A percentile compares a stretch with the other conserved stretches of the same genome.
Conservation (phyloP, 2,888 invertebrate species). For the Hylaea fasciaria region DNA sequence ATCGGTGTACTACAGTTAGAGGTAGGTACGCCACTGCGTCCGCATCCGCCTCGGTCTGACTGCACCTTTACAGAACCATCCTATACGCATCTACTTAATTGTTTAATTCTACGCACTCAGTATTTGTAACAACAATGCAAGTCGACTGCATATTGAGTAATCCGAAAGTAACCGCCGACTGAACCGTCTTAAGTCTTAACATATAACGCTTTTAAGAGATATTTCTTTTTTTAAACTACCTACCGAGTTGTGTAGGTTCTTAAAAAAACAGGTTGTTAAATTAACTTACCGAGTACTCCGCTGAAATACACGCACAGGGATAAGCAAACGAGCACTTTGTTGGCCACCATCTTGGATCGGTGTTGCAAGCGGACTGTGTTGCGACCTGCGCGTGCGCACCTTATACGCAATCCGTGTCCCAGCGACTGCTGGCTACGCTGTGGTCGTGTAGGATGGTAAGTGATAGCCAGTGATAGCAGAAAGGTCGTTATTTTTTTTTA, state of each 20-base stretch:
- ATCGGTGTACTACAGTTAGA: too few species aligned
- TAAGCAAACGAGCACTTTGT: constrained; percentile 36
- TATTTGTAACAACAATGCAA: constrained; percentile 14
- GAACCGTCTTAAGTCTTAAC: too few species aligned
- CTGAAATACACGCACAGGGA: constrained; percentile 32
- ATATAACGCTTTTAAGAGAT: too few species aligned
- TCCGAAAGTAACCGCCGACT: constrained; percentile 2
- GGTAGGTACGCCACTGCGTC: too few species aligned
- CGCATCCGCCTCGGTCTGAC: too few species aligned
- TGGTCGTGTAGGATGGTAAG: constrained; percentile 3
- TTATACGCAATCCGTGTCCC: constrained; percentile 27
- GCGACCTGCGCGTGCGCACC: constrained; percentile 7
- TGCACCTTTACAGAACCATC: too few species aligned
- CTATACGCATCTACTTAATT: background rate
- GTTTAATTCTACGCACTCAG: background rate
- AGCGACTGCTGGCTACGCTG: constrained; percentile 15
- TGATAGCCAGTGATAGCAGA: too few species aligned
- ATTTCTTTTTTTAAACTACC: too few species aligned
- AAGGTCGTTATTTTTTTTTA: constrained; percentile 9
- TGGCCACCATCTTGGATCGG: constrained; percentile 35
- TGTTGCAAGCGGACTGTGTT: constrained; percentile 37
- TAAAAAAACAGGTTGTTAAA: background rate
- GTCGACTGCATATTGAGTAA: constrained; percentile 30
- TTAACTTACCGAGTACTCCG: constrained; percentile 38
- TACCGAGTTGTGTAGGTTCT: too few species aligned